phyloP scores from a whole-genome alignment of 1,140 invertebrate genomes.

The Drosophila murphyi region DNA sequence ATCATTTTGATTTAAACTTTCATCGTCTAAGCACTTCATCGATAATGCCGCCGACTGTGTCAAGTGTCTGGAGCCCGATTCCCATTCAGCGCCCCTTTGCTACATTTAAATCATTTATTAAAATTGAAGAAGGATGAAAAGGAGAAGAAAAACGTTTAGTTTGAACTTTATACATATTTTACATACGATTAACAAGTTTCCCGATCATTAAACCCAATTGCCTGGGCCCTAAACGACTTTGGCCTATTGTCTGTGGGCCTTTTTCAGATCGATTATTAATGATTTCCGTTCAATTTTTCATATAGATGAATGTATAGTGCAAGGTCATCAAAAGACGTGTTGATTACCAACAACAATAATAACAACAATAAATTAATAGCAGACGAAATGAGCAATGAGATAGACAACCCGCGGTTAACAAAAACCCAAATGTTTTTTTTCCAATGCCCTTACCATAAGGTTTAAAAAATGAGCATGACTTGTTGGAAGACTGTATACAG shows the following conservation, averaged over 20 bases:
- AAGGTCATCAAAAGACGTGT: conserved; percentile 80
- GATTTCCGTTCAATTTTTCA: conserved; percentile 82
- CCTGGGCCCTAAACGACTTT: conserved; percentile 29
- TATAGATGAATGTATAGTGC: conserved; percentile 74
- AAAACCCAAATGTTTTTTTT: conserved; percentile 22
- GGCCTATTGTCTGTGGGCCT: conserved; percentile 4
- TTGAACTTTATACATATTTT: conserved; percentile 36
- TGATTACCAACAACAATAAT: conserved; percentile 79
- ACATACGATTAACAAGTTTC: conserved; percentile 51
- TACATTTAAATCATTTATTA: conserved; percentile 55
- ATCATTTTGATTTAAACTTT: conserved; percentile 48
- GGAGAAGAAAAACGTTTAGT: conserved; percentile 35
- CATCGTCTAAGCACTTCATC: conserved; percentile 25
- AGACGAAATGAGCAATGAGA: conserved; percentile 21
- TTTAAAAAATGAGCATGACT: conserved; percentile 1
- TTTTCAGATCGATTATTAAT: conserved; percentile 75
- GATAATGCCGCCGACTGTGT: conserved; percentile 52
- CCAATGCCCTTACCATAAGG: conserved; percentile 1
- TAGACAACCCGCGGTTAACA: conserved; percentile 66
- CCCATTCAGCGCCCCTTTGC: conserved; percentile 13
- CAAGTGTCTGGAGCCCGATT: conserved; percentile 41
- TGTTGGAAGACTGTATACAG: neutral
- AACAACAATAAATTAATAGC: conserved; percentile 80
- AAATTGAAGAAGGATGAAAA: neutral
- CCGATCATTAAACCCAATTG: conserved; percentile 72